Evolutionary conservation across 1,140 invertebrate genomes (phyloP).

Genomic region (Hetaerina americana): DNA sequence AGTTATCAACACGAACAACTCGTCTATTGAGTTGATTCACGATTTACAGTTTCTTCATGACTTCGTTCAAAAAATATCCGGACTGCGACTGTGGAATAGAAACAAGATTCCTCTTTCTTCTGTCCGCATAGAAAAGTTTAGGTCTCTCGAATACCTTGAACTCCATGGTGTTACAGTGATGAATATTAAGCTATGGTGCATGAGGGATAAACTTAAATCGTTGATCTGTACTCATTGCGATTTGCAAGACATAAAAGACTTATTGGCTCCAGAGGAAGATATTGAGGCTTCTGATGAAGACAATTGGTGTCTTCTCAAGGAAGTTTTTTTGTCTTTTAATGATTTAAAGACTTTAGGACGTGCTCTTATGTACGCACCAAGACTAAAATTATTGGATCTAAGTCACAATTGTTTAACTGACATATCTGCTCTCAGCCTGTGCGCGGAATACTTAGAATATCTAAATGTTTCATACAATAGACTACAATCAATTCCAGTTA

Average conservation of each 20-base stretch:
- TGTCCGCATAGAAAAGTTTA: neutral
- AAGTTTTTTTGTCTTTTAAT: neutral
- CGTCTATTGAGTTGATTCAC: neutral
- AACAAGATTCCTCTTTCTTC: too few species aligned
- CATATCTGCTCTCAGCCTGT: neutral
- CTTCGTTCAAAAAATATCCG: neutral
- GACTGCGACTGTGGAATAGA: neutral
- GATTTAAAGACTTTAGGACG: neutral
- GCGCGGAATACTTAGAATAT: neutral
- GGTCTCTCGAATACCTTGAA: neutral
- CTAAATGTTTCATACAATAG: neutral
- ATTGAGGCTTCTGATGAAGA: neutral
- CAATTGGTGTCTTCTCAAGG: neutral
- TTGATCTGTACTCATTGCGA: neutral
- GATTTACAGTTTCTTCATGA: neutral
- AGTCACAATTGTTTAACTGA: neutral
- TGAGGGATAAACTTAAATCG: neutral
- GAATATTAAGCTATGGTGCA: neutral
- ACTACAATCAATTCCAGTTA: neutral
- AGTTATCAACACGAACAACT: neutral
- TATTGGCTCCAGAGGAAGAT: neutral
- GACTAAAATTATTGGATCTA: neutral
- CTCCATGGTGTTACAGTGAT: neutral
- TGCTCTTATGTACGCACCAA: neutral
- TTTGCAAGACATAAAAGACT: neutral